Conservation (phyloP, 1,140 invertebrate species). For the Lepidotrigona ventralis region DNA sequence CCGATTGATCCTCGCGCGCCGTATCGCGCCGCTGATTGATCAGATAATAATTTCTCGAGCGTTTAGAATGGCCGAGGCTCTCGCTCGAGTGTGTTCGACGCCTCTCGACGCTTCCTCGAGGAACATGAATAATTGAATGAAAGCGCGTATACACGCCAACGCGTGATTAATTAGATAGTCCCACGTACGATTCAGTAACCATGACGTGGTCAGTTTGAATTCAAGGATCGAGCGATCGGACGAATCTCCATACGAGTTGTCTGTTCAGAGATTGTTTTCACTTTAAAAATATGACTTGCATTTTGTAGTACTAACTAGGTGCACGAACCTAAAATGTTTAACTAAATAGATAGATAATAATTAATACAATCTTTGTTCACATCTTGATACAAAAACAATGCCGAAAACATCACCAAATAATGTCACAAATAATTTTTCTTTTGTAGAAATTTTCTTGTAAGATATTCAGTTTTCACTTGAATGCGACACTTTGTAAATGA, state of each 20-base stretch:
- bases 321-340: neutral
- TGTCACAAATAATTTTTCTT: too few species aligned
- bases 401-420: too few species aligned
- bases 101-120: neutral
- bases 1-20: constrained; percentile 6
- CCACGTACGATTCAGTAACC: constrained; percentile 3
- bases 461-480: too few species aligned
- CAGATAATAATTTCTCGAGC: constrained; percentile 32
- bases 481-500: too few species aligned
- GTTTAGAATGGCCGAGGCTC: neutral
- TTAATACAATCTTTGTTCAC: neutral
- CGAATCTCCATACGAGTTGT: neutral
- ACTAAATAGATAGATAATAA: neutral
- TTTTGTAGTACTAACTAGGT: neutral
- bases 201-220: neutral
- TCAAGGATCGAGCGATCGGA: neutral
- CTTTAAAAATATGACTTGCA: neutral
- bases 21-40: constrained; percentile 27
- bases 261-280: neutral
- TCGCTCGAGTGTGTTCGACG: neutral
- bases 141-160: neutral
- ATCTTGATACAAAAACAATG: too few species aligned
- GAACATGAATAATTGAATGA: constrained; percentile 34
- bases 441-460: too few species aligned
- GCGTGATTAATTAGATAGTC: constrained; percentile 32